A percentile compares a stretch with the other conserved stretches of the same genome.
Conservation (phyloP, 2,797 vertebrate species). For the Falco naumanni region DNA sequence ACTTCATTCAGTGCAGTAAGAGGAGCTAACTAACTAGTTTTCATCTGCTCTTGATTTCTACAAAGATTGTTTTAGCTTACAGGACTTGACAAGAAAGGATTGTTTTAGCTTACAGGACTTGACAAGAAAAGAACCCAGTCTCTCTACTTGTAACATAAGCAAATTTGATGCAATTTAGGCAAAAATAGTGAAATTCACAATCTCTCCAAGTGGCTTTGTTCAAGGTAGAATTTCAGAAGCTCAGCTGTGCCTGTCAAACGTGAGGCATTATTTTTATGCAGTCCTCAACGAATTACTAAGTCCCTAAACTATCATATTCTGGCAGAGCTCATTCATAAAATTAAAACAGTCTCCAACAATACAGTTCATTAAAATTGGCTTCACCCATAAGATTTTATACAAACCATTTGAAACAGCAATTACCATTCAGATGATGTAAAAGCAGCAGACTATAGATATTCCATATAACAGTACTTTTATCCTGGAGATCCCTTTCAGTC, state of each 20-base stretch:
- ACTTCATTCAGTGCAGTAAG: not conserved
- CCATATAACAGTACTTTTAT: slow-evolving; percentile 35
- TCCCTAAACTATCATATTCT: slow-evolving; percentile 47
- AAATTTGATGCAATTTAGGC: not conserved
- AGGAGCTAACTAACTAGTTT: not conserved
- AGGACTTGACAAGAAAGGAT: not conserved
- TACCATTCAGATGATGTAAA: slow-evolving; percentile 55
- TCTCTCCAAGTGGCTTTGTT: not conserved
- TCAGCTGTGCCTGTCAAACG: not conserved
- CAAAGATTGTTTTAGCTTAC: not conserved
- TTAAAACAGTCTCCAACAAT: slow-evolving; percentile 43
- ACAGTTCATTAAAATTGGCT: slow-evolving; percentile 47
- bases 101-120: not conserved
- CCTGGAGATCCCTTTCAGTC: slow-evolving; percentile 4
- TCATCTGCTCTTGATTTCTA: not conserved
- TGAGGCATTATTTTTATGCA: slow-evolving; percentile 5
- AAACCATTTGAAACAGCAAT: slow-evolving; percentile 78
- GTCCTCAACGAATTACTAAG: slow-evolving; percentile 55
- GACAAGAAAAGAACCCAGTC: not conserved
- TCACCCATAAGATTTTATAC: slow-evolving; percentile 47
- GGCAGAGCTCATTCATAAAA: slow-evolving; percentile 27
- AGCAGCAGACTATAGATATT: slow-evolving; percentile 49
- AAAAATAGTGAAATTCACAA: not conserved
- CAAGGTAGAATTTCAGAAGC: not conserved
- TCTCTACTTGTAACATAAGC: not conserved